phyloP scores from a whole-genome alignment of 2,113 vertebrate species.

The Ceyx margarethae region DNA sequence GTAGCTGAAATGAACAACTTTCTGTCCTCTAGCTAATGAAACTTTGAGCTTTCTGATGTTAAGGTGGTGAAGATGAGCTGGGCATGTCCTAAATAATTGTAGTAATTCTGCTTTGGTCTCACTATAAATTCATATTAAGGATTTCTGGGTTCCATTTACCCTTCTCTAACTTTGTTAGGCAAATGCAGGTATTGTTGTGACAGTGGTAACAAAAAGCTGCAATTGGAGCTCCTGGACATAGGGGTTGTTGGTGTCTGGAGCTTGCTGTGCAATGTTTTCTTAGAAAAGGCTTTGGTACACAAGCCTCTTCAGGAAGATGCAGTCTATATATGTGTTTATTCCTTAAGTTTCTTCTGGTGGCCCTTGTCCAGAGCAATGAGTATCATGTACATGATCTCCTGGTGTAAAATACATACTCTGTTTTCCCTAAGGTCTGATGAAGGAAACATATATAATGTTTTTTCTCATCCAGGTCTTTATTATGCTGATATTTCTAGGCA shows the following conservation, averaged over 20 bases:
- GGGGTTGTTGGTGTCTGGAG: not conserved
- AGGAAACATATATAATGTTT: not conserved
- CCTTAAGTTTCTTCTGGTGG: not conserved
- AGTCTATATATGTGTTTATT: not conserved
- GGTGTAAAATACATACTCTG: not conserved
- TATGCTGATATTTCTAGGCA: not conserved
- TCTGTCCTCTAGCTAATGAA: not conserved
- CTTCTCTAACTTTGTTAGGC: not conserved
- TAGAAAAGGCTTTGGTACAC: not conserved
- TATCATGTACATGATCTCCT: not conserved
- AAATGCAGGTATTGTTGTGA: not conserved
- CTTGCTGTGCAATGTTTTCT: not conserved
- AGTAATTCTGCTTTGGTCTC: not conserved
- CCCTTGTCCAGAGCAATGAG: not conserved
- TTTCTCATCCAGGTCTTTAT: not conserved
- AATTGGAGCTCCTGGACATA: not conserved
- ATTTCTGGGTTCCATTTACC: not conserved
- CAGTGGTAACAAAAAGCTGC: not conserved
- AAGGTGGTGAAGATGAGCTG: not conserved
- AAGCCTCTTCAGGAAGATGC: not conserved
- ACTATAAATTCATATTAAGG: not conserved
- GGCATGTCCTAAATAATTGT: not conserved
- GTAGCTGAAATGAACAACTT: slow-evolving; percentile 40
- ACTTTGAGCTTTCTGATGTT: not conserved
- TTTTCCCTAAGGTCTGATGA: not conserved